Evolutionary conservation across 2,113 vertebrate species (phyloP).

Genomic region (Oophaga pumilio): DNA sequence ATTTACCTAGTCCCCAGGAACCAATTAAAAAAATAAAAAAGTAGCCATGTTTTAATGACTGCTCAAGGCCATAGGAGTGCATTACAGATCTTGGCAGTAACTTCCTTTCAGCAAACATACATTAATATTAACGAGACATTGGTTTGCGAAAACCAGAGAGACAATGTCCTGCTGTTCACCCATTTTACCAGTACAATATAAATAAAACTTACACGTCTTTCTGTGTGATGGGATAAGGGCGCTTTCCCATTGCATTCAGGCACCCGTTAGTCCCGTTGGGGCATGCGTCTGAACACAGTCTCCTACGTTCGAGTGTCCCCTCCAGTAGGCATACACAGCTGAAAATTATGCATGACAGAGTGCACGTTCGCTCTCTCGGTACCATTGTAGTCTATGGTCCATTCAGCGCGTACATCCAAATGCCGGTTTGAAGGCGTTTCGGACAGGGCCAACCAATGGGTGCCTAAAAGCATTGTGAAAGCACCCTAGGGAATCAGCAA

Average conservation of each 20-base stretch:
- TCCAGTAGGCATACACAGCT: too few relatives aligned
- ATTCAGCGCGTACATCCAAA: too few relatives aligned
- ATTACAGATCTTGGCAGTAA: background rate
- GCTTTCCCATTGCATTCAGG: too few relatives aligned
- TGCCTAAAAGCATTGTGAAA: too few relatives aligned
- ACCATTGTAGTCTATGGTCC: too few relatives aligned
- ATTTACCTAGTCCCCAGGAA: background rate
- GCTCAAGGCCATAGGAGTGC: background rate
- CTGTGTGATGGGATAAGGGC: background rate
- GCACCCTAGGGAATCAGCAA: background rate
- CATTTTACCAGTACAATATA: background rate
- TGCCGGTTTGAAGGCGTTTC: too few relatives aligned
- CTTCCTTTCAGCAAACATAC: background rate
- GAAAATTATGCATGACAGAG: too few relatives aligned
- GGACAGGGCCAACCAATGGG: too few relatives aligned
- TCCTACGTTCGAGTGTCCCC: too few relatives aligned
- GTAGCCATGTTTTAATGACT: constrained; percentile 1
- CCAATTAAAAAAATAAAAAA: constrained; percentile 1
- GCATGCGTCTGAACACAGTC: too few relatives aligned
- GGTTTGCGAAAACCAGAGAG: background rate
- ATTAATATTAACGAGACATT: background rate
- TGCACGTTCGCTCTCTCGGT: too few relatives aligned
- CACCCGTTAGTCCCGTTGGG: too few relatives aligned
- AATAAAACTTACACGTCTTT: background rate
- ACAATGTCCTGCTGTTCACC: background rate